A percentile compares a stretch with the other conserved stretches of the same genome.
These are phyloP conservation scores for Corydoras maculifer DNA, from an alignment of 2,113 vertebrate genomes.

Conservation along the genomic window DNA sequence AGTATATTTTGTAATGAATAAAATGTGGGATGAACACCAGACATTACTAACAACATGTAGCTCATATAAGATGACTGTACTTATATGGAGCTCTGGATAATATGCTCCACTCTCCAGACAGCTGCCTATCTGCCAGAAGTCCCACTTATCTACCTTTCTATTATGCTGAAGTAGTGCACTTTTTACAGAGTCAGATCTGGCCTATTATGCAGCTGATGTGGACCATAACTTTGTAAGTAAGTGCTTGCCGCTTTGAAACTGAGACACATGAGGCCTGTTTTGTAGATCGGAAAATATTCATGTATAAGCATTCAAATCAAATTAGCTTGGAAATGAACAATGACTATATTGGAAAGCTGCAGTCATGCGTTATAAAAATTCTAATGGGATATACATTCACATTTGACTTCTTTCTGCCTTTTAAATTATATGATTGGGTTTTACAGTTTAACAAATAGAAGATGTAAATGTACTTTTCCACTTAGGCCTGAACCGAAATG, in stretches of 20 bases:
- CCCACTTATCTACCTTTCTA: conserved; percentile 13
- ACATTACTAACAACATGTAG: not conserved
- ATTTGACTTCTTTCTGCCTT: too few species aligned
- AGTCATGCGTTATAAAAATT: not conserved
- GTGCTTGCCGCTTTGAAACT: not conserved
- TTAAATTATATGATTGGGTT: too few species aligned
- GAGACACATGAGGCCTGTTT: conserved; percentile 5
- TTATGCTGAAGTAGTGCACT: conserved; percentile 17
- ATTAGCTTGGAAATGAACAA: conserved; percentile 5
- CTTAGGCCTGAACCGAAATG: too few species aligned
- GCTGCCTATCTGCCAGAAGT: not conserved
- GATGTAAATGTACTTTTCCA: too few species aligned
- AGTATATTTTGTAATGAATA: not conserved
- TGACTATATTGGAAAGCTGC: not conserved
- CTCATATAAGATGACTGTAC: not conserved
- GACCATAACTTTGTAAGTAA: conserved; percentile 17
- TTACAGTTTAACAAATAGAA: too few species aligned
- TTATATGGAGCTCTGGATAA: conserved; percentile 1
- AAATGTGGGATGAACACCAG: not conserved
- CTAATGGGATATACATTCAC: too few species aligned
- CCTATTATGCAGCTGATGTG: conserved; percentile 19
- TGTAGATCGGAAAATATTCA: conserved; percentile 12
- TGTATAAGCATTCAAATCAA: conserved; percentile 6
- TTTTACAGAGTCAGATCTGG: conserved; percentile 17
- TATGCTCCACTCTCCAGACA: conserved; percentile 2